Evolutionary conservation across 2,113 vertebrate genomes (phyloP), one percentile per base, ranked within the genome.

Genomic region (Tringa solitaria): DNA sequence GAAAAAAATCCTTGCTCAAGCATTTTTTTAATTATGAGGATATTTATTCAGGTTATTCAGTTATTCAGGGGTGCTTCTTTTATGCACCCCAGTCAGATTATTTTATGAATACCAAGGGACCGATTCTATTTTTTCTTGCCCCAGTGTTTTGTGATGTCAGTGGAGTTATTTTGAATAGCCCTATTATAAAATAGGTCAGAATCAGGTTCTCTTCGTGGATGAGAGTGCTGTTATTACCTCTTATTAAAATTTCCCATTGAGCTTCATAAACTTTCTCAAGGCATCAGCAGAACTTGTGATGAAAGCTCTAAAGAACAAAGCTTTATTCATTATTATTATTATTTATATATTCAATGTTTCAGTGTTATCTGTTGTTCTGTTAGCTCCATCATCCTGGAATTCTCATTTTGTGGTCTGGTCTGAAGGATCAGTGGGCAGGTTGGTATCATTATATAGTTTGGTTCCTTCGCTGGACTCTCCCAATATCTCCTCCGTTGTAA

Each of bases 121-220:
- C 82, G 69, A 54, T 75, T 84, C 74, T 91, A 76, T 65, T 87
- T 94, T 89, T 48, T 41, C n/a, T 87, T 93, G 57, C 54, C 75
- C 74, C 35, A 45, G n/a, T 53, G 57, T 57, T 50, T 46, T 93
- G 54, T 89, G 83, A 88, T 90, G 69, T 78, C 87, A 94, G n/a
- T 84, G 72, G 86, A 94, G 26, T 69, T 89, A 93, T 86, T 96
- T 89, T 83, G 77, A 95, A 94, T 91, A 95, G 65, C 83, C 67
- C 19, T 90, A 7, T 94, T 91, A 79, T 89, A 97, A 97, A 96
- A 96, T 82, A 97, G 95, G 93, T 95, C 93, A 96, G 57, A 93
- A 90, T 88, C 72, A 82, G 56, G 51, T 77, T 79, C 56, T 93
- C 93, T 84, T 50, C 76, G 67, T 56, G 35, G 68, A 84, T 86